Conservation (phyloP, 1,140 invertebrate species). For the Lordiphosa collinella region DNA sequence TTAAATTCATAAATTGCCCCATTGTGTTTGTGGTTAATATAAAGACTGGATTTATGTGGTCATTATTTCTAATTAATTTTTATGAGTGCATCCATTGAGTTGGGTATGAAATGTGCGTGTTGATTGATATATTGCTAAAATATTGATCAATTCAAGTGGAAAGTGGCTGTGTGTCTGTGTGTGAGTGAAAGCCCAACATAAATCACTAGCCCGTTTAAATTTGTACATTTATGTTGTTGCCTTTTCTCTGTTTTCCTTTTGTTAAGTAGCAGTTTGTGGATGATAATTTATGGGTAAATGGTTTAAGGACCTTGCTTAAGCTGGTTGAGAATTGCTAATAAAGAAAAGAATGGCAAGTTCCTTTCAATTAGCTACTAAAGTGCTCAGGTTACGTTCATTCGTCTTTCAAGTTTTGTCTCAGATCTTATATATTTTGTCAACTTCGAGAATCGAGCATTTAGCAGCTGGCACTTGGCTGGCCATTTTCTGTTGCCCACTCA, state of each 20-base stretch:
- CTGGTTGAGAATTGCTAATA: neutral
- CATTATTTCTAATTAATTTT: slow-evolving; percentile 33
- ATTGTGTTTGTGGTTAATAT: slow-evolving; percentile 19
- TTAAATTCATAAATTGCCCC: neutral
- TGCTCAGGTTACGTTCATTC: too few relatives aligned
- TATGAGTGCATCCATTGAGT: slow-evolving; percentile 29
- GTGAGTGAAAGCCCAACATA: neutral
- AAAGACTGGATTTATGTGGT: slow-evolving; percentile 1
- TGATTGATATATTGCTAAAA: slow-evolving; percentile 39
- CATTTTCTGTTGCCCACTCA: neutral
- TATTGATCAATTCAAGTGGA: slow-evolving; percentile 19
- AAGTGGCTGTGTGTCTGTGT: slow-evolving; percentile 7
- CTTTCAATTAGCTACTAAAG: too few relatives aligned
- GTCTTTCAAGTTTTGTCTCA: too few relatives aligned
- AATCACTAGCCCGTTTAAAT: too few relatives aligned
- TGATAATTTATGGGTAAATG: too few relatives aligned
- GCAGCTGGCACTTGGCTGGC: too few relatives aligned
- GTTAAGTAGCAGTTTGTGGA: too few relatives aligned
- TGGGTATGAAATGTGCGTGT: slow-evolving; percentile 8
- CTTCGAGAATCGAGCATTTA: too few relatives aligned
- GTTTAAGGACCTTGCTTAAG: too few relatives aligned
- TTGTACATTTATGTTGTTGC: too few relatives aligned
- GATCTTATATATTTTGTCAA: neutral
- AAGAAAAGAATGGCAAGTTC: too few relatives aligned
- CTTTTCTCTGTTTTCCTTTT: too few relatives aligned